These are phyloP conservation scores for Porites lobata DNA, from an alignment of 92 coral and sea anemone genomes.

Conservation along the genomic window DNA sequence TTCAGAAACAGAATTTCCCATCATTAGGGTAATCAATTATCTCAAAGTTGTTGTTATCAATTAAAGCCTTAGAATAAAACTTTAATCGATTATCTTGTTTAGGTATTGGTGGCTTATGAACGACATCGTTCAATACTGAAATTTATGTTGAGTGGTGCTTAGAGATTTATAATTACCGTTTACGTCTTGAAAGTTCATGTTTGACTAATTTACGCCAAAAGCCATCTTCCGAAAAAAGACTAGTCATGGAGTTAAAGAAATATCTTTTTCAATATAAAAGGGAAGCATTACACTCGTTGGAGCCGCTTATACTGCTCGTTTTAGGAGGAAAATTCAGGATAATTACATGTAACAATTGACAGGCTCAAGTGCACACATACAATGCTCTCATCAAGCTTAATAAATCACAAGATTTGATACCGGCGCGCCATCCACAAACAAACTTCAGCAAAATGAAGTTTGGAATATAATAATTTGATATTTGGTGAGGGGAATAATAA, in stretches of 20 bases:
- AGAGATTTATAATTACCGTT: conserved; percentile 18
- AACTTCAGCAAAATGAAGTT: not conserved
- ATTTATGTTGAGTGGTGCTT: conserved; percentile 27
- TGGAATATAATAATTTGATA: conserved; percentile 26
- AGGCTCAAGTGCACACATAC: conserved; percentile 27
- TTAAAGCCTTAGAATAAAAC: conserved; percentile 31
- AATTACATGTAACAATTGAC: conserved; percentile 10
- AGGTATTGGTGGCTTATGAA: conserved; percentile 15
- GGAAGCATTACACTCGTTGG: not conserved
- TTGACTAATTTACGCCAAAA: not conserved
- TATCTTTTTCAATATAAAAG: not conserved
- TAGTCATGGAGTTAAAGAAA: not conserved
- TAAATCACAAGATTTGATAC: conserved; percentile 28
- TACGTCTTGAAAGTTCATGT: not conserved
- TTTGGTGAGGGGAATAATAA: conserved; percentile 6
- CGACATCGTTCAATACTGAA: conserved; percentile 10
- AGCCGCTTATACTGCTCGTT: not conserved
- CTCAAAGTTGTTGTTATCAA: conserved; percentile 39
- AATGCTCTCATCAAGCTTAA: conserved; percentile 41
- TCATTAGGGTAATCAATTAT: conserved; percentile 45
- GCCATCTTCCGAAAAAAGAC: not conserved
- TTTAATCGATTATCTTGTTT: conserved; percentile 25
- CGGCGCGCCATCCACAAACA: conserved; percentile 56
- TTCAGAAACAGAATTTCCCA: conserved; percentile 36
- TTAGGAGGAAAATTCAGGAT: conserved; percentile 24